Evolutionary conservation across 2,888 invertebrate genomes (phyloP).

Genomic region (Drosophila affinis): DNA sequence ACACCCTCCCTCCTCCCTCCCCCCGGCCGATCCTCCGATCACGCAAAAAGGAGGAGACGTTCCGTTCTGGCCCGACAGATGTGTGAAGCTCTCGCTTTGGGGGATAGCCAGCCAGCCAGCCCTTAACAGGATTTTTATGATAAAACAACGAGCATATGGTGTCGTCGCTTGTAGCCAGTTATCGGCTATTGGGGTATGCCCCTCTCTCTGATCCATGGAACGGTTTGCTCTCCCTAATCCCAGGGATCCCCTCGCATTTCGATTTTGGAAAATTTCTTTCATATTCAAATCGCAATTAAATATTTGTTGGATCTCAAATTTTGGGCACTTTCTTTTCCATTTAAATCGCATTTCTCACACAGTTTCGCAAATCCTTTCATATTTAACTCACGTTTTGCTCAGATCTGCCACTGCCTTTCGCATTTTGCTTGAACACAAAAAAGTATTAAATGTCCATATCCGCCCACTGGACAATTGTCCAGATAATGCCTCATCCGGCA

Average conservation of each 20-base stretch:
- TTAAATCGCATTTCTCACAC: neutral
- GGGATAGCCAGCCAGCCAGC: slow-evolving; percentile 22
- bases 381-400: slow-evolving; percentile 64
- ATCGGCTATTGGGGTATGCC: slow-evolving; percentile 6
- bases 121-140: slow-evolving; percentile 58
- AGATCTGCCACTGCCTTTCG: slow-evolving; percentile 44
- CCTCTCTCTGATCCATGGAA: slow-evolving; percentile 14
- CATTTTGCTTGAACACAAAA: slow-evolving; percentile 31
- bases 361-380: slow-evolving; percentile 5
- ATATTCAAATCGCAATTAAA: slow-evolving; percentile 32
- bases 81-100: slow-evolving; percentile 67
- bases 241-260: neutral
- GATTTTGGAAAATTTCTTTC: slow-evolving; percentile 50
- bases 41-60: no score
- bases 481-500: slow-evolving; percentile 52
- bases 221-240: slow-evolving; percentile 17
- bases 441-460: slow-evolving; percentile 76
- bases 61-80: slow-evolving; percentile 46
- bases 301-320: neutral
- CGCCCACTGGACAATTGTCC: slow-evolving; percentile 70
- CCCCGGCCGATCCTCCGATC: no score
- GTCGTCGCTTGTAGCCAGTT: slow-evolving; percentile 43
- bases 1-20: no score
- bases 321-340: slow-evolving; percentile 41
- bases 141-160: slow-evolving; percentile 49